Evolutionary conservation across 2,888 invertebrate species (phyloP), one percentile per base, ranked within the genome.

Genomic region (Caenorhabditis becei): DNA sequence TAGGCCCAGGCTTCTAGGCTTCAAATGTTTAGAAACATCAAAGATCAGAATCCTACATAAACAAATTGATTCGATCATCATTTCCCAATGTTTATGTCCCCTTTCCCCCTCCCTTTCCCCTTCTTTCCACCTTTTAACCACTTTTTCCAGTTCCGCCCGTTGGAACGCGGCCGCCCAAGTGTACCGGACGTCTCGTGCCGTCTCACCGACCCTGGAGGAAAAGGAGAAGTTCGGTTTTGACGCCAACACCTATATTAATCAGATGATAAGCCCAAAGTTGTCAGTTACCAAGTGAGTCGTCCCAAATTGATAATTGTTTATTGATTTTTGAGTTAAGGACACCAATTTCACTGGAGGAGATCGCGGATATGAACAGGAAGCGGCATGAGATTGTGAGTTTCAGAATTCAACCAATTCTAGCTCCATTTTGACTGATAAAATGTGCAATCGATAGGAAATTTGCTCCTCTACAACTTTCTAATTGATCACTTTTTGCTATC

Each of bases 131-230:
- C n/a, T n/a, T 26, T 54, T 32, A 32, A 14, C 41, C 41, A 41
- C 16, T 14, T 14, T 41, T 41, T 87, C 24, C 77, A 88, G 88
- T 66, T 86, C 88, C 18, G 89, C 88, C 8, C 85, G 90, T 23
- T 90, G 90, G 90, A 88, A 86, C 62, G 84, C 88, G n/a, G 90
- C 90, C 41, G 88, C 88, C 23, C 88, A 89, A 59, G 87, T 88
- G 37, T 90, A 91, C 75, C 88, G 90, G 14, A 85, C 88, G 5
- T 91, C 90, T 28, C 86, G 88, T 44, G 85, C 88, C 26, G 87
- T 87, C 69, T 88, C 88, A 26, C 90, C 90, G 41, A 88, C 86
- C 16, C 82, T 86, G 35, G 83, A 83, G 10, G 69, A 69, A 8
- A 72, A 75, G 23, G 69, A 69, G 11, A 72, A 75, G 41, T 85